Evolutionary conservation across 2,113 vertebrate species (phyloP).

Genomic region (Tauraco erythrolophus): DNA sequence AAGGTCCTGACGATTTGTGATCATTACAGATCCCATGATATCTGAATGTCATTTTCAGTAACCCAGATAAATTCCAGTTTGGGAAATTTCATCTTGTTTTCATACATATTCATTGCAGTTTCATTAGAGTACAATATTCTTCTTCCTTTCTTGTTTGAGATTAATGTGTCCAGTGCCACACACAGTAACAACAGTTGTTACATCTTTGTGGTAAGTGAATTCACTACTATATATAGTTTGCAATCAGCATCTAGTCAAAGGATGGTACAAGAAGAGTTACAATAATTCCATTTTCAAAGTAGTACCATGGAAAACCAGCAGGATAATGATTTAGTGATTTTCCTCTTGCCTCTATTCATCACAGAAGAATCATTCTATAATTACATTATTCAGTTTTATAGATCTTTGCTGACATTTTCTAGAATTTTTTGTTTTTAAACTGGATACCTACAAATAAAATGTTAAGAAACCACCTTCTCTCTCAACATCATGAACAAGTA

Average conservation of each 20-base stretch:
- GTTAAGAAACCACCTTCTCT: neutral
- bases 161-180: neutral
- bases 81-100: neutral
- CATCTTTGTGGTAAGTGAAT: neutral
- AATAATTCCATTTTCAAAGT: neutral
- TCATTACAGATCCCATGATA: neutral
- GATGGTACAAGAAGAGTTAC: neutral
- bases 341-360: neutral
- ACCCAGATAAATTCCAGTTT: neutral
- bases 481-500: neutral
- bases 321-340: neutral
- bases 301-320: neutral
- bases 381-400: neutral
- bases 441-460: neutral
- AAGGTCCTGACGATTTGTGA: neutral
- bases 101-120: neutral
- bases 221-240: neutral
- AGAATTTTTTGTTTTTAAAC: neutral
- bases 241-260: neutral
- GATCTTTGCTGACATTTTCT: neutral
- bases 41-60: neutral
- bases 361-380: neutral
- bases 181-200: neutral
- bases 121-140: neutral
- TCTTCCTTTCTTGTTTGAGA: neutral